Conservation (phyloP, 2,888 invertebrate genomes). For the Amphimallon solstitiale region DNA sequence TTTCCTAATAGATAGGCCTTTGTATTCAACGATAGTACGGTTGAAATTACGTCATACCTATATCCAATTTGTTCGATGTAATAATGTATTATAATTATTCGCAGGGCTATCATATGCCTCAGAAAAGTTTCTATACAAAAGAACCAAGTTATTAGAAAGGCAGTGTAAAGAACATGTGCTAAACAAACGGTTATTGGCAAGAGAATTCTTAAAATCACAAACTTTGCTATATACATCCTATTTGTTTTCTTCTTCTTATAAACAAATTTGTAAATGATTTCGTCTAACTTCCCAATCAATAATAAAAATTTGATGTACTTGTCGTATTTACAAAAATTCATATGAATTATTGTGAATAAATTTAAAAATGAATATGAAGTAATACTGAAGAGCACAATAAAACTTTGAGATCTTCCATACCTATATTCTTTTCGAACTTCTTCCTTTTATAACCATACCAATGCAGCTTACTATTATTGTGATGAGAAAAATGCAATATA, state of each 20-base stretch:
- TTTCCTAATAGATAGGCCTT: background rate
- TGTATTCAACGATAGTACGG: background rate
- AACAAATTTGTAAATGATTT: background rate
- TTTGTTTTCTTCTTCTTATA: background rate
- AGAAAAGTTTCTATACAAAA: constrained; percentile 2
- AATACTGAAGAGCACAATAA: too few species aligned
- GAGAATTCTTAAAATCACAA: background rate
- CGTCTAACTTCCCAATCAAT: background rate
- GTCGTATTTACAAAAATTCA: background rate
- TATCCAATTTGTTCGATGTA: constrained; percentile 15
- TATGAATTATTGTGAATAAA: too few species aligned
- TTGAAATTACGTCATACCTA: background rate
- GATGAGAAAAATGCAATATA: too few species aligned
- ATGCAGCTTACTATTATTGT: too few species aligned
- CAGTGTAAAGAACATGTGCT: background rate
- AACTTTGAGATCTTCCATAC: background rate
- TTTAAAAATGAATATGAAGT: too few species aligned
- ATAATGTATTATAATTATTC: background rate
- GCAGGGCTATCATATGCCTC: constrained; percentile 8
- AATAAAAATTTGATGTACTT: background rate
- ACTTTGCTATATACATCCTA: background rate
- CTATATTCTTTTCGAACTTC: too few species aligned
- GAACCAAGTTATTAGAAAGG: background rate
- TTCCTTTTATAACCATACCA: too few species aligned
- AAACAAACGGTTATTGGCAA: background rate